A percentile compares a stretch with the other conserved stretches of the same genome.
Conservation (phyloP, 2,113 vertebrate species). For the Seriola rivoliana region DNA sequence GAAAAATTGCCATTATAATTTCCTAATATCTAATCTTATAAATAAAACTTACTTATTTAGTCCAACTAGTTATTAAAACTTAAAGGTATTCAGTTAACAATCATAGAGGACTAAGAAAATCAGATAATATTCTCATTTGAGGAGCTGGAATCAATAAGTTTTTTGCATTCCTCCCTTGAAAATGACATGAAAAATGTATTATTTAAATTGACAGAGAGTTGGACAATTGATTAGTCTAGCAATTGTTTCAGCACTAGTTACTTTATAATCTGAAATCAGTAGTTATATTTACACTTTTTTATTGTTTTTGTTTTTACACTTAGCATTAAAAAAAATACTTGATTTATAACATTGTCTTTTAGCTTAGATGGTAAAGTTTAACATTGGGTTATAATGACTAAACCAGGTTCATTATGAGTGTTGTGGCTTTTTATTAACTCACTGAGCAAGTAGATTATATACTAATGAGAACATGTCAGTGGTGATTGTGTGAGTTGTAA, state of each 20-base stretch:
- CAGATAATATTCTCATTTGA: neutral
- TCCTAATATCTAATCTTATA: neutral
- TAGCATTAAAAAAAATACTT: too few species aligned
- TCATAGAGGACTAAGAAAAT: neutral
- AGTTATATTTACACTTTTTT: too few species aligned
- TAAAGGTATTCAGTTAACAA: too few species aligned
- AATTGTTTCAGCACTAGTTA: neutral
- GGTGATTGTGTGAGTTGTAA: too few species aligned
- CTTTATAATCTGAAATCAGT: neutral
- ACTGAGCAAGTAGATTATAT: neutral
- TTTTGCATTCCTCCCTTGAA: neutral
- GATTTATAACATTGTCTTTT: neutral
- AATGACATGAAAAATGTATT: neutral
- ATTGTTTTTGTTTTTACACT: too few species aligned
- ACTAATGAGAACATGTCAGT: neutral
- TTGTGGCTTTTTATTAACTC: neutral
- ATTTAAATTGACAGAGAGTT: neutral
- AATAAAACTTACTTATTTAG: neutral
- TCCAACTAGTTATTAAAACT: neutral
- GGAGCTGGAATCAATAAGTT: neutral
- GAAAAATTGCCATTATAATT: neutral
- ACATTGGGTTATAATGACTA: neutral
- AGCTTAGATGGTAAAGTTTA: neutral
- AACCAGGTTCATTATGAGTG: neutral
- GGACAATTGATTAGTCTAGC: neutral